These are phyloP conservation scores for Psococerastis gibbosa DNA, from an alignment of 2,888 invertebrate species.

Conservation along the genomic window DNA sequence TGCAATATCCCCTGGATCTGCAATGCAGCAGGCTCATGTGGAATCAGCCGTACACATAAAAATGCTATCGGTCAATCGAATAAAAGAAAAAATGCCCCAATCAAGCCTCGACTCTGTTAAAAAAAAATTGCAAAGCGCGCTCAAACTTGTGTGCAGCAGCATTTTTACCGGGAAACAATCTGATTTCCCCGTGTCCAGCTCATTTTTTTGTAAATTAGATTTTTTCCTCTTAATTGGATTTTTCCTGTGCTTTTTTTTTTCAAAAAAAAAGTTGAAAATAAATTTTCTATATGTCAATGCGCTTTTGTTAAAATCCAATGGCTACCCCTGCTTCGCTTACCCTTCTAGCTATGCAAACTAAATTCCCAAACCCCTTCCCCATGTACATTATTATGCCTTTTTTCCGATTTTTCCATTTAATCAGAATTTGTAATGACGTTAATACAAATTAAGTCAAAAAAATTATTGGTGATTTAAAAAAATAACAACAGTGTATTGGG, in stretches of 20 bases:
- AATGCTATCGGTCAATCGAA: no score
- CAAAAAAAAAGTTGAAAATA: slow-evolving; percentile 8
- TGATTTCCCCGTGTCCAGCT: slow-evolving; percentile 7
- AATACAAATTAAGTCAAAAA: slow-evolving; percentile 11
- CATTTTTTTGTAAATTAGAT: slow-evolving; percentile 11
- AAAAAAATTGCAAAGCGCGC: background rate
- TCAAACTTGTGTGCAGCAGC: background rate
- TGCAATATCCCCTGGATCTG: no score
- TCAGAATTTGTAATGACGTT: slow-evolving; percentile 11
- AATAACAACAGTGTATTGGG: slow-evolving; percentile 6
- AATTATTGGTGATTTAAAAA: slow-evolving; percentile 10
- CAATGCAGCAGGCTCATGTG: no score
- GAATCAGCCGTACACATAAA: no score
- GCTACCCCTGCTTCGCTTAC: background rate
- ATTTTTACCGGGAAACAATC: background rate
- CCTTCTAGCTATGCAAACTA: background rate
- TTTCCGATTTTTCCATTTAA: slow-evolving; percentile 11
- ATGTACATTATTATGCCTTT: slow-evolving; percentile 9
- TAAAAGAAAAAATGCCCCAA: no score
- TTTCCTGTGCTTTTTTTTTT: slow-evolving; percentile 1
- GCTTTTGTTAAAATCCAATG: background rate
- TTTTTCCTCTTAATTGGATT: slow-evolving; percentile 10
- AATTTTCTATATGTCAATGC: slow-evolving; percentile 11
- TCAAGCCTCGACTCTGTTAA: no score
- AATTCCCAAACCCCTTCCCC: background rate